A percentile compares a stretch with the other conserved stretches of the same genome.
Conservation (phyloP, 2,113 vertebrate genomes). For the Furnarius figulus region DNA sequence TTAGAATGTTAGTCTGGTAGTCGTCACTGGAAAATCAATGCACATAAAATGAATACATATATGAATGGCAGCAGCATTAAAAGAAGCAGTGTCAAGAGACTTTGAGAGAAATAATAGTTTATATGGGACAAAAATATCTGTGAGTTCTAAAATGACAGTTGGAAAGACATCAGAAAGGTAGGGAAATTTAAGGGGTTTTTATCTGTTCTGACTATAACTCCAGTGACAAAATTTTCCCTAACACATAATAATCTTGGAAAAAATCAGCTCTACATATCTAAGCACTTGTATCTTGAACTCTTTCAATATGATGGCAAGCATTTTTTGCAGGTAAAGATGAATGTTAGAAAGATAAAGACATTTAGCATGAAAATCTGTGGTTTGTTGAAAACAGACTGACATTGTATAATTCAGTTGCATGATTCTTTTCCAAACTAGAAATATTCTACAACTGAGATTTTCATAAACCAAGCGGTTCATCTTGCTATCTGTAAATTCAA, state of each 20-base stretch:
- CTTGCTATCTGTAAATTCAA: neutral
- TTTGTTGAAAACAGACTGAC: neutral
- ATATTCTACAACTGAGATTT: neutral
- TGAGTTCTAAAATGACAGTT: neutral
- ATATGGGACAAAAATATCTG: neutral
- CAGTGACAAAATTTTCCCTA: neutral
- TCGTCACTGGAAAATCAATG: neutral
- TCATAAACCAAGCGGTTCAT: neutral
- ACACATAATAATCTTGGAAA: neutral
- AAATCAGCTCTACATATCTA: neutral
- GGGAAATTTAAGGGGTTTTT: neutral
- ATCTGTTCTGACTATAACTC: neutral
- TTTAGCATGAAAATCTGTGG: neutral
- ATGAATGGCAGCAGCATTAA: neutral
- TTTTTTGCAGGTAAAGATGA: neutral
- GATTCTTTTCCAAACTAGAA: neutral
- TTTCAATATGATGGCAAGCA: neutral
- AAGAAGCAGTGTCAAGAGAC: neutral
- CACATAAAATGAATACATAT: neutral
- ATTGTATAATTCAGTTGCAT: neutral
- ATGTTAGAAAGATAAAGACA: neutral
- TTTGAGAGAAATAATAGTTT: neutral
- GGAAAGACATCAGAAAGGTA: neutral
- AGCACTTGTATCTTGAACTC: neutral
- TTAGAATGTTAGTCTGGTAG: neutral